A percentile compares a stretch with the other conserved stretches of the same genome.
Evolutionary conservation across 2,888 invertebrate species (phyloP).

Genomic region (Coecobrya sp.): DNA sequence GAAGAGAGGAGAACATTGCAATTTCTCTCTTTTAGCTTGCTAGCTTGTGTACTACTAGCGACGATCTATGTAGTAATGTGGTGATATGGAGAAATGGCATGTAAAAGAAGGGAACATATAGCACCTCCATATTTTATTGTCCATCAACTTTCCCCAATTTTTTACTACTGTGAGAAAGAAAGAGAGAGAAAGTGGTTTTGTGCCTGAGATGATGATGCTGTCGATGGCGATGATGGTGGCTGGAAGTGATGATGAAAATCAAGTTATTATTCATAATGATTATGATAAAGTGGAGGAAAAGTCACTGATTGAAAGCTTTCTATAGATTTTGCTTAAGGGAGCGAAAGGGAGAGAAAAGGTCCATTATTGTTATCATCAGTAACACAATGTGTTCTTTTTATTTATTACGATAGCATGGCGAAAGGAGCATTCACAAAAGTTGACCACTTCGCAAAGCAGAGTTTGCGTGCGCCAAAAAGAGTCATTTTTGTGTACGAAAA

Average conservation of each 20-base stretch:
- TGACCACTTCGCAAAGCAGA: background rate
- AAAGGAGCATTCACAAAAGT: background rate
- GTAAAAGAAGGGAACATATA: slow-evolving; percentile 21
- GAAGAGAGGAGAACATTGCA: slow-evolving; percentile 31
- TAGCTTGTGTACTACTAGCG: background rate
- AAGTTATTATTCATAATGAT: slow-evolving; percentile 79
- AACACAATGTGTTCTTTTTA: background rate
- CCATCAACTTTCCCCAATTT: slow-evolving; percentile 49
- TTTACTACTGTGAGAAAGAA: background rate
- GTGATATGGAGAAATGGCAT: background rate
- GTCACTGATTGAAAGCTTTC: slow-evolving; percentile 73
- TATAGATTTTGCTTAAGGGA: slow-evolving; percentile 3
- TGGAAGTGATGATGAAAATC: slow-evolving; percentile 60
- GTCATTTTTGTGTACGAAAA: background rate
- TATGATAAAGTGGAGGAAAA: slow-evolving; percentile 77
- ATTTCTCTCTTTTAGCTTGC: slow-evolving; percentile 33
- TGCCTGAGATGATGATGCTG: background rate
- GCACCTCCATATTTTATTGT: slow-evolving; percentile 46
- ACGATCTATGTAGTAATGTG: background rate
- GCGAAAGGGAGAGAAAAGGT: slow-evolving; percentile 4
- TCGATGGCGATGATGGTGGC: background rate
- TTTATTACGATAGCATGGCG: background rate
- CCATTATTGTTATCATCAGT: slow-evolving; percentile 52
- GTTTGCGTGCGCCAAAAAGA: background rate
- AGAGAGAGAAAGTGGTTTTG: background rate